Evolutionary conservation across 2,797 vertebrate genomes (phyloP), one percentile per base, ranked within the genome.

Genomic region (Muraenolepis orangiensis): DNA sequence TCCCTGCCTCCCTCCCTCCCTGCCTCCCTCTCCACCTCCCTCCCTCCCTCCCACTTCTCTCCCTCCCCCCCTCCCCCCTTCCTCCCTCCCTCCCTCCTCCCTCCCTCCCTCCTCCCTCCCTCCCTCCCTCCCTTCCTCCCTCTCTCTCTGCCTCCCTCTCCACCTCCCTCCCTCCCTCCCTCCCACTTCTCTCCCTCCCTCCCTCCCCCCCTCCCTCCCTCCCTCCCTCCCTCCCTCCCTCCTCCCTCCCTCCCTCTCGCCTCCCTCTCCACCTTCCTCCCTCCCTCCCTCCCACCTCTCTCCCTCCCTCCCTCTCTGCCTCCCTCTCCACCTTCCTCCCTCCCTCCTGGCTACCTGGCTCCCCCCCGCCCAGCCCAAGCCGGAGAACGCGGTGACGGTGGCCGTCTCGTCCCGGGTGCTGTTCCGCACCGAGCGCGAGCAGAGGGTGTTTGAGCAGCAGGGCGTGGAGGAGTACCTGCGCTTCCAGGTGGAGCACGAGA

Each of bases 401-500:
- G 98, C 98, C 0, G 96, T 99, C 66, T 99, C 97, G 0, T 96
- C 97, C 0, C 92, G 96, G 7, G 97, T 98, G 4, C 88, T 99
- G 72, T 99, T 99, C 85, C 95, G 96, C 71, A 99, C 98, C 71
- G 97, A 98, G 20, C 94, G 92, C 72, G 98, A 99, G 84, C 95
- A 98, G 92, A 94, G 90, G 85, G 95, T 99, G 80, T 99, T 93
- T 77, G 90, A 85, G 0, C 94, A 98, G 88, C 86, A 95, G 72
- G 98, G 98, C 0, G 94, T 99, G 51, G 98, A 99, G 85, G 96
- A 96, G 72, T 99, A 99, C 0, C 95, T 99, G 66, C 92, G 92
- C 34, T 98, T 96, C 82, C 98, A 99, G 82, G 92, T 98, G 78
- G 95, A 98, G 71, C 98, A 99, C 0, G 98, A 99, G 89, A 96